Base-by-base conservation (phyloP, 1,140 invertebrate genomes). In the Acarapis woodi region DNA sequence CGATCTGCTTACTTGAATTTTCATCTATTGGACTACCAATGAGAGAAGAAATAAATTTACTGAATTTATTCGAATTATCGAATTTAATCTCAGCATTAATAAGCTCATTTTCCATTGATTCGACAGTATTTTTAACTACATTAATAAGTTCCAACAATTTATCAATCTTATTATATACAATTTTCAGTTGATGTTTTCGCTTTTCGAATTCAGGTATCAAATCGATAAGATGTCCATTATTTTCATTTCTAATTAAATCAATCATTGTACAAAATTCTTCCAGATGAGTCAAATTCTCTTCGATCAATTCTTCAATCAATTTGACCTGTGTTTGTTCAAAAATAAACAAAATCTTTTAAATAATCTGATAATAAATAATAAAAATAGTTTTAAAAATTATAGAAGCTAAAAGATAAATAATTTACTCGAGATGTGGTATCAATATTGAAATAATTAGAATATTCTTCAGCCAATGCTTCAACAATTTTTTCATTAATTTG, bases 211-310 rank as follows among this genome's bases (percentile, higher is more conserved):
- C n/a, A n/a, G n/a, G n/a, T n/a, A n/a, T n/a, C n/a, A n/a, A n/a
- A n/a, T n/a, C n/a, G n/a, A n/a, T n/a, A 5, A 42, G 5, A 32
- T 19, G 20, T 9, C 4, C 14, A 22, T 19, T 40, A 20, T 29
- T 33, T 5, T 43, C 26, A 28, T 33, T 34, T 15, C 42, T 34
- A 16, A 43, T 32, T 22, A 37, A 18, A 20, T 43, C 42, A 10
- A 43, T 18, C 14, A 41, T 8, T 4, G 24, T 28, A 34, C 39
- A 43, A 21, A 43, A 43, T 12, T 43, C 42, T 38, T 43, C 42
- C 34, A 43, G 31, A 15, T 41, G 39, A 4, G 38, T 37, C 14
- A 43, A 35, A 14, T 42, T 20, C 15, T 43, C 32, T 32, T 43
- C 42, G 23, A 43, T 37, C 5, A 19, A 21, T 9, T 43, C 38